Evolutionary conservation across 2,888 invertebrate genomes (phyloP).

Genomic region (Alloscopus bannaensis): DNA sequence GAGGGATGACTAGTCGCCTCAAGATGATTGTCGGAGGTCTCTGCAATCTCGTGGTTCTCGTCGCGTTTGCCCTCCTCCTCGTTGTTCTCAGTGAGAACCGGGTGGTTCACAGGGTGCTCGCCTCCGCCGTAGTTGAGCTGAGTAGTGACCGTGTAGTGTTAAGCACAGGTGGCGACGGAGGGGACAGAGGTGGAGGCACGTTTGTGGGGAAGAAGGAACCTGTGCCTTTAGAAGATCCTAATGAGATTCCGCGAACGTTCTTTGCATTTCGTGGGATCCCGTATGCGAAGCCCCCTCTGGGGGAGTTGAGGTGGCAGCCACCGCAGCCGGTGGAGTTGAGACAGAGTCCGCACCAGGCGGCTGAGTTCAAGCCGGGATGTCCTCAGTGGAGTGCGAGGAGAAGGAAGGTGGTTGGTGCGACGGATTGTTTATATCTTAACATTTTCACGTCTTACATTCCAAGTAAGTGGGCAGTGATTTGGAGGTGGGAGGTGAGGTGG

Average conservation of each 20-base stretch:
- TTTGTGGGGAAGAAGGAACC: constrained; percentile 66
- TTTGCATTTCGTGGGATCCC: constrained; percentile 69
- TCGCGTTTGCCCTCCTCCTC: constrained; percentile 55
- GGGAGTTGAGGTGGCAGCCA: constrained; percentile 60
- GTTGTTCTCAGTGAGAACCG: constrained; percentile 58
- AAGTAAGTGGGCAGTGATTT: no score
- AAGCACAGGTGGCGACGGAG: constrained; percentile 56
- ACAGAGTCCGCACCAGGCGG: constrained; percentile 61
- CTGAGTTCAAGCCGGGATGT: constrained; percentile 69
- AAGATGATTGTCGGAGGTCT: constrained; percentile 57
- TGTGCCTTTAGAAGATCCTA: constrained; percentile 47
- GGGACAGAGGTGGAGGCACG: no score
- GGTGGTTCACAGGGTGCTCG: constrained; percentile 52
- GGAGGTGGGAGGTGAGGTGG: no score
- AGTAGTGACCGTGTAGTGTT: constrained; percentile 52
- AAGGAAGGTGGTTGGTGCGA: constrained; percentile 64
- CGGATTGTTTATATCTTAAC: constrained; percentile 71
- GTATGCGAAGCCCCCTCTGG: constrained; percentile 63
- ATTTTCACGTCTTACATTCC: constrained; percentile 71
- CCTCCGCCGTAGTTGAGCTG: constrained; percentile 39
- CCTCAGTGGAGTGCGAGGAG: constrained; percentile 69
- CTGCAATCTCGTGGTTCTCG: constrained; percentile 55
- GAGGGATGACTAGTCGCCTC: constrained; percentile 28
- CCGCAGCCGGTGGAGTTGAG: constrained; percentile 56
- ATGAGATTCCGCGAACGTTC: constrained; percentile 57